Conservation (phyloP, 2,888 invertebrate species). For the Carterocephalus palaemon region DNA sequence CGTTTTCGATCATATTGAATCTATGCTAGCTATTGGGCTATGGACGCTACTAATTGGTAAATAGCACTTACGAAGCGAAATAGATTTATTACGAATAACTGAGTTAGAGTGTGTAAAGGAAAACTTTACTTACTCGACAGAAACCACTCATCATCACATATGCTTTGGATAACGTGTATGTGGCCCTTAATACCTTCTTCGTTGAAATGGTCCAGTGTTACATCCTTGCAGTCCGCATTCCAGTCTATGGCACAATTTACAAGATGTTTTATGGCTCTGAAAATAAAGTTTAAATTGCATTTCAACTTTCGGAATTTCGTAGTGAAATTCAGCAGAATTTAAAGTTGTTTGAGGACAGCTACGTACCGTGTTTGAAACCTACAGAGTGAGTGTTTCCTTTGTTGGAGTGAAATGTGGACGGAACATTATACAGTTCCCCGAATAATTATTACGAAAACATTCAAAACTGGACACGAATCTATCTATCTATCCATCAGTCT, state of each 20-base stretch:
- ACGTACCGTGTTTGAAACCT: background rate
- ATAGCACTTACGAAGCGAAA: background rate
- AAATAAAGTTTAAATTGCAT: slow-evolving; percentile 23
- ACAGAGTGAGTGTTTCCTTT: background rate
- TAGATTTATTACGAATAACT: slow-evolving; percentile 2
- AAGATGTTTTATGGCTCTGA: slow-evolving; percentile 56
- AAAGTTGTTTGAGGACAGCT: background rate
- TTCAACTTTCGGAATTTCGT: background rate
- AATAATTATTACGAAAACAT: background rate
- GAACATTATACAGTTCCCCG: background rate
- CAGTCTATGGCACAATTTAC: slow-evolving; percentile 64
- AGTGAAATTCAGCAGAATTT: slow-evolving; percentile 6
- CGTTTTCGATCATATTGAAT: too few relatives aligned
- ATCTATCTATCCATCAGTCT: too few relatives aligned
- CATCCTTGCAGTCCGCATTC: slow-evolving; percentile 62
- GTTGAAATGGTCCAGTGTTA: slow-evolving; percentile 61
- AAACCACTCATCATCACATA: slow-evolving; percentile 60
- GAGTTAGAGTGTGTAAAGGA: too few relatives aligned
- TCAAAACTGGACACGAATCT: background rate
- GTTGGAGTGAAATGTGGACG: background rate
- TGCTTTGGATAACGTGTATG: slow-evolving; percentile 54
- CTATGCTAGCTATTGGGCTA: too few relatives aligned
- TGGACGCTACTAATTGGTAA: background rate
- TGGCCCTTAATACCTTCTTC: slow-evolving; percentile 66
- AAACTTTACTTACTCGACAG: slow-evolving; percentile 39